A percentile compares a stretch with the other conserved stretches of the same genome.
phyloP scores from a whole-genome alignment of 2,888 invertebrate genomes.

The Pollenia labialis region DNA sequence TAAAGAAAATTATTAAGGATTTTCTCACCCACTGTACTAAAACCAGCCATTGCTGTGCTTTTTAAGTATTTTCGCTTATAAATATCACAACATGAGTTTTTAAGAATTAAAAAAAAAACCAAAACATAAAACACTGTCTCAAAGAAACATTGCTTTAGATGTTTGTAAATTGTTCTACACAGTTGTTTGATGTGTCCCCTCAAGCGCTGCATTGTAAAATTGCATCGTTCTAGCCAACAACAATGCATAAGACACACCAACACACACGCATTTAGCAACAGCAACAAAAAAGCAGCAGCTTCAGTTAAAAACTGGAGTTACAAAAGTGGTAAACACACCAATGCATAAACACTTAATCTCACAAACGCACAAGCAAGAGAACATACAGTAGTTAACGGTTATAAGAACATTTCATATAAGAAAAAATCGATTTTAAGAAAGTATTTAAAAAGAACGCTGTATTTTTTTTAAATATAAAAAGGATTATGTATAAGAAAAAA shows the following conservation, averaged over 20 bases:
- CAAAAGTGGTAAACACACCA: conserved; percentile 9
- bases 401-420: no score
- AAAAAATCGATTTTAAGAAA: no score
- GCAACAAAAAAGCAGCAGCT: conserved; percentile 20
- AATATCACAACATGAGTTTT: conserved; percentile 56
- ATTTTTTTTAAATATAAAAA: no score
- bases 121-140: conserved; percentile 46
- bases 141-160: conserved; percentile 61
- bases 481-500: no score
- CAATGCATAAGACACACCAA: conserved; percentile 2
- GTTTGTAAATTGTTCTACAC: conserved; percentile 52
- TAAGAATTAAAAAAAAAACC: conserved; percentile 10
- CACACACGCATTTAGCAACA: background rate
- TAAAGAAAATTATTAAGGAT: no score
- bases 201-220: conserved; percentile 75
- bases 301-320: conserved; percentile 14
- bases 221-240: conserved; percentile 69
- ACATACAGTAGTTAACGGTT: background rate
- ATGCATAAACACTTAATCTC: background rate
- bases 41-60: conserved; percentile 28
- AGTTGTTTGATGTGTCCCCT: conserved; percentile 69
- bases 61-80: conserved; percentile 48
- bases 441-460: background rate
- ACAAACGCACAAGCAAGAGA: background rate
- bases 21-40: background rate